Evolutionary conservation across 2,797 vertebrate genomes (phyloP).

Genomic region (Sarcophilus harrisii): DNA sequence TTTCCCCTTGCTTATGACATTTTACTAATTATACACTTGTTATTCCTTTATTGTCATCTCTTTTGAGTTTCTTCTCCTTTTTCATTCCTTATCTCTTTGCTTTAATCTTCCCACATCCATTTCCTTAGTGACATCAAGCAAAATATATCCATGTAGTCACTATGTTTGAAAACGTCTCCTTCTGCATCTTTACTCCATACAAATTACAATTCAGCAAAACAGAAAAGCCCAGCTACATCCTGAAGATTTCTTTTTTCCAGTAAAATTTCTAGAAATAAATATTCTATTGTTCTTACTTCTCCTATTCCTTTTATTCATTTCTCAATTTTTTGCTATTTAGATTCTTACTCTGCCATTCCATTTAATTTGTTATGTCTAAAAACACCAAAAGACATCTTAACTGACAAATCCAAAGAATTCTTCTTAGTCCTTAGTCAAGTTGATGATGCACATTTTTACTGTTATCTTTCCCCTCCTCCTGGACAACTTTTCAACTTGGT

Average conservation of each 20-base stretch:
- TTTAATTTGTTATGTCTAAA: neutral
- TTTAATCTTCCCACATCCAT: neutral
- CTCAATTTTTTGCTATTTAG: neutral
- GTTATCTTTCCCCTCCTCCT: neutral
- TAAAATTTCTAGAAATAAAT: neutral
- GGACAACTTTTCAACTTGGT: neutral
- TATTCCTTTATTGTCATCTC: neutral
- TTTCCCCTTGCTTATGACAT: neutral
- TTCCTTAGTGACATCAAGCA: neutral
- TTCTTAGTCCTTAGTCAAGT: neutral
- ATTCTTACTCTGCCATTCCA: neutral
- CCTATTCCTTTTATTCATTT: neutral
- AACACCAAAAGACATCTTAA: neutral
- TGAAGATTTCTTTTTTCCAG: neutral
- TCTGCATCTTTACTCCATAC: neutral
- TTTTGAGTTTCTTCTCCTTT: neutral
- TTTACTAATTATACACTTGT: neutral
- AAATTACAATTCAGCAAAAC: neutral
- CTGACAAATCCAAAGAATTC: neutral
- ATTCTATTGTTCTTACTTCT: neutral
- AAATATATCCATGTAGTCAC: neutral
- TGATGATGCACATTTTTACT: neutral
- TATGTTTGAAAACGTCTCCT: neutral
- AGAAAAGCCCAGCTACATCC: neutral
- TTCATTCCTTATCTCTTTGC: neutral